Evolutionary conservation across 2,888 invertebrate species (phyloP), one percentile per base, ranked within the genome.

Genomic region (Sinotaia quadrata): DNA sequence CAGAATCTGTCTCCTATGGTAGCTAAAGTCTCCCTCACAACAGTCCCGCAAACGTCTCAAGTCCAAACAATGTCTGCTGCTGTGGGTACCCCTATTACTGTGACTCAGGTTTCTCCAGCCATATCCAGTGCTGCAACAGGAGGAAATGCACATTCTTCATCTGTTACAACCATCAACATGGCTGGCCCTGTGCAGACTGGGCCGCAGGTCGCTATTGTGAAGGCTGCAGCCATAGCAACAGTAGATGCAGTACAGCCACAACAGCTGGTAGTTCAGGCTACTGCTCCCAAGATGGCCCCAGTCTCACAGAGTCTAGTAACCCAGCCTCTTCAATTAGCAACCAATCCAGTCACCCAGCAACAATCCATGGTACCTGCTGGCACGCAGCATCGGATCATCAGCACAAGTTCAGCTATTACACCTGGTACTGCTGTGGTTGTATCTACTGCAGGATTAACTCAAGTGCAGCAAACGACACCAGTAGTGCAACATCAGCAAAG

Each of bases 1-100:
- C 83, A 79, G 68, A 77, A 82, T n/a, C 73, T 79, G 12, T 75
- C 78, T 29, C 81, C 81, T 62, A 78, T 81, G 71, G 80, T 81
- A 18, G 81, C 82, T 41, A 83, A 83, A 67, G 75, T 75, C 33
- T 75, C 80, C 7, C 63, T 75, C 59, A 76, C 71, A 18, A 69
- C 77, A 10, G 75, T 73, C 1, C 68, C 75, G 15, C 75, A 75
- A 18, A 76, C 79, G 7, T 74, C 82, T 27, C 82, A 81, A 58
- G 76, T 81, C 58, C 84, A 84, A 65, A 81, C 82, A 1, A 67
- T 84, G 27, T 72, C 79, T 18, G 74, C 69, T n/a, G 71, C 75
- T 10, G 59, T 67, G 12, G 72, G 72, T 12, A 71, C 78, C 2
- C 76, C 75, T 27, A 71, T 76, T 34, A 75, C 69, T 4, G 71